Conservation (phyloP, 2,797 vertebrate species). For the Siniperca undulata region DNA sequence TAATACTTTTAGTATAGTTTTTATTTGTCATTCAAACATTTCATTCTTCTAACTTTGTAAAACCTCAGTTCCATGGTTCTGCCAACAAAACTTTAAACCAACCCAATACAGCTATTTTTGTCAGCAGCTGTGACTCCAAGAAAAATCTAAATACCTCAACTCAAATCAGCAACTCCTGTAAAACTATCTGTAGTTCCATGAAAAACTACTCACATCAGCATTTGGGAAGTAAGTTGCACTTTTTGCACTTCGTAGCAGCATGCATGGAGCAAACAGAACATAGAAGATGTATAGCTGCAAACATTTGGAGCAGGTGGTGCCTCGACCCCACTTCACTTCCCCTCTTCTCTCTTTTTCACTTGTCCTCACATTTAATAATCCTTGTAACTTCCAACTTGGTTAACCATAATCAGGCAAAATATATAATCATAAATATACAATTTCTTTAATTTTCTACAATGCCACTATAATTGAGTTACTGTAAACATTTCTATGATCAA, state of each 20-base stretch:
- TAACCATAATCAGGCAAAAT: not conserved
- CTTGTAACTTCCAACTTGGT: constrained; percentile 1
- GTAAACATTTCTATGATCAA: not conserved
- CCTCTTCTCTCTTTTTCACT: constrained; percentile 35
- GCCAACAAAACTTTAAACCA: not conserved
- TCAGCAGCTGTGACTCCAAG: constrained; percentile 24
- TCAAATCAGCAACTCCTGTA: constrained; percentile 17
- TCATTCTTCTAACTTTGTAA: not conserved
- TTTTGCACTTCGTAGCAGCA: constrained; percentile 45
- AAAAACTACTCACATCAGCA: constrained; percentile 21
- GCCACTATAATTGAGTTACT: not conserved
- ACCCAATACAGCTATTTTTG: not conserved
- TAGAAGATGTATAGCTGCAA: constrained; percentile 74
- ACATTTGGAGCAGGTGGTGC: constrained; percentile 87
- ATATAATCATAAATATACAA: not conserved
- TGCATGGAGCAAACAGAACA: constrained; percentile 54
- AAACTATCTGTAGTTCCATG: constrained; percentile 13
- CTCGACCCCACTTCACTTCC: constrained; percentile 69
- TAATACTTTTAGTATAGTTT: not conserved
- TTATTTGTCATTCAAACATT: not conserved
- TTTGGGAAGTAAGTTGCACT: constrained; percentile 40
- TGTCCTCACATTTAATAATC: constrained; percentile 55
- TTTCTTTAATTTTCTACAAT: not conserved
- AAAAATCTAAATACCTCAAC: constrained; percentile 25
- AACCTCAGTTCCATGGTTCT: not conserved